Conservation (phyloP, 2,888 invertebrate species). For the Ectropis crepuscularia region DNA sequence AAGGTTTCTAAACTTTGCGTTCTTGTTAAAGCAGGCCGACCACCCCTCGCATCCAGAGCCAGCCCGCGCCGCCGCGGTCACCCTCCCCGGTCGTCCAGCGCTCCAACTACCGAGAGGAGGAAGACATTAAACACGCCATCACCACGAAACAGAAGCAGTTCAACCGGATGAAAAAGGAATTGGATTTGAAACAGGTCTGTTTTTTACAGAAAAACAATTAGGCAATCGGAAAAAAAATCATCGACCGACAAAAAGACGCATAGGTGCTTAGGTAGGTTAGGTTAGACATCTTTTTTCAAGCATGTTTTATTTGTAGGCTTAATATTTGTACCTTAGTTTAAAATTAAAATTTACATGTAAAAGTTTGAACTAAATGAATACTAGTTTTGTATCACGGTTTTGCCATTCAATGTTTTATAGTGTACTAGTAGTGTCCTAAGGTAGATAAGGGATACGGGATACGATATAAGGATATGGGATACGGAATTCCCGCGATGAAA, state of each 20-base stretch:
- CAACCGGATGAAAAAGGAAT: conserved; percentile 70
- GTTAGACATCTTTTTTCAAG: too few species aligned
- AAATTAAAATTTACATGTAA: too few species aligned
- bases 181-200: conserved; percentile 76
- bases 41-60: conserved; percentile 32
- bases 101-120: conserved; percentile 43
- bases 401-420: too few species aligned
- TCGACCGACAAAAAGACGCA: too few species aligned
- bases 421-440: too few species aligned
- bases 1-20: not conserved
- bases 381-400: too few species aligned
- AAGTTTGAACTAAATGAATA: too few species aligned
- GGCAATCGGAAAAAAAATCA: too few species aligned
- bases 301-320: not conserved
- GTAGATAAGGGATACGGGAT: too few species aligned
- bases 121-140: conserved; percentile 58
- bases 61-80: conserved; percentile 24
- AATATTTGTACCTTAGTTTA: not conserved
- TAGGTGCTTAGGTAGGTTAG: too few species aligned
- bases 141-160: conserved; percentile 64
- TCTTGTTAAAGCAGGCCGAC: conserved; percentile 22
- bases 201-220: not conserved
- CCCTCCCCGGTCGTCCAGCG: conserved; percentile 5
- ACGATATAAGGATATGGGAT: too few species aligned
- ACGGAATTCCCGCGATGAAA: too few species aligned